These are phyloP conservation scores for Enteromius paludinosus DNA, from an alignment of 2,797 vertebrate genomes.

Conservation along the genomic window DNA sequence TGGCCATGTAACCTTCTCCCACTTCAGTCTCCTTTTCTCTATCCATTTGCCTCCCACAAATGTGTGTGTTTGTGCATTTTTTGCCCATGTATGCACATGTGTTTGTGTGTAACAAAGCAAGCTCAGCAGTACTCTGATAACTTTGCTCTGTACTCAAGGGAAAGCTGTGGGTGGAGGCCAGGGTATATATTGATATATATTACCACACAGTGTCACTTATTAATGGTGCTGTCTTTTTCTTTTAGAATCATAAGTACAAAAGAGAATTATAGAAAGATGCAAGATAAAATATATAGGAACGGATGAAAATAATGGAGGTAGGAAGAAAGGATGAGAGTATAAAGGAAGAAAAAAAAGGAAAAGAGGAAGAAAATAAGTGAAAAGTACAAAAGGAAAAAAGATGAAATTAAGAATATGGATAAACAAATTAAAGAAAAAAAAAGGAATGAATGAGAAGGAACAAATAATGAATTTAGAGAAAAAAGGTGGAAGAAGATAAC, in stretches of 20 bases:
- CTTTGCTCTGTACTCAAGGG: constrained; percentile 75
- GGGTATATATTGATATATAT: constrained; percentile 26
- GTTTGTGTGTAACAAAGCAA: constrained; percentile 61
- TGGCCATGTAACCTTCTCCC: not conserved
- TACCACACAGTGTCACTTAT: not conserved
- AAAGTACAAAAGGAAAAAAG: not conserved
- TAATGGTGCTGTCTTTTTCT: not conserved
- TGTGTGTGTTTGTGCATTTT: constrained; percentile 51
- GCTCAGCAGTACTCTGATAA: constrained; percentile 77
- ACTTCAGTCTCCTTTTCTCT: constrained; percentile 5
- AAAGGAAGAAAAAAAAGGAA: not conserved
- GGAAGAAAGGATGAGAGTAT: not conserved
- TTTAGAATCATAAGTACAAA: not conserved
- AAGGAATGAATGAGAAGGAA: not conserved
- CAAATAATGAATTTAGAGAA: not conserved
- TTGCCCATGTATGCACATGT: constrained; percentile 54
- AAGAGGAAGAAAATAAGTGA: not conserved
- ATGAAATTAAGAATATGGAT: not conserved
- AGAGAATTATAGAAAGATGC: not conserved
- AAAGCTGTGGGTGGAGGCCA: constrained; percentile 45
- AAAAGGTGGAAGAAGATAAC: not conserved
- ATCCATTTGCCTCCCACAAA: constrained; percentile 4
- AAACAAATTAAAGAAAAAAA: not conserved
- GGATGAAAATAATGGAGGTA: not conserved
- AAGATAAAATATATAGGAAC: not conserved